Base-by-base conservation (phyloP, 1,140 invertebrate species). In the Aphelenchoides fujianensis region DNA sequence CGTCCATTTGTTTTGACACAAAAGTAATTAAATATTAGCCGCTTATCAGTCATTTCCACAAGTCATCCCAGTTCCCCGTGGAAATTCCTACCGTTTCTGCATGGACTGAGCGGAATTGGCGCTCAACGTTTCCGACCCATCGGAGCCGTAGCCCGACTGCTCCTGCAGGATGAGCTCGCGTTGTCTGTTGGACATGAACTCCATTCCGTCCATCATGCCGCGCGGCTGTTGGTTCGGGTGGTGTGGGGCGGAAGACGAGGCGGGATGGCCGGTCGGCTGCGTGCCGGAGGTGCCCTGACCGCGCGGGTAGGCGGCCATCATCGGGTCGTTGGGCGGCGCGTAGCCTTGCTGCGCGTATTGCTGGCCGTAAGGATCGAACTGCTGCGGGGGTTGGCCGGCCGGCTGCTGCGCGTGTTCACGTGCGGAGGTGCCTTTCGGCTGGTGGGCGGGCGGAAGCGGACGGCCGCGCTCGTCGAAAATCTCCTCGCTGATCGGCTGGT, bases 101-200 rank as follows among this genome's bases (percentile, higher is more conserved):
- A 79, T 79, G 19, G 70, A 74, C 36, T 84, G 79, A 28, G 79
- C 79, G 23, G 73, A 75, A 66, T 83, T 83, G 0, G 76, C 75
- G 73, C 78, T 82, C 41, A 83, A 37, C 19, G 81, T 83, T 66
- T 84, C 81, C 32, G 71, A 75, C 48, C 80, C 81, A 62, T 83
- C 81, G 55, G 75, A 79, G 63, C 84, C 83, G 70, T 83, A 84
- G 41, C 75, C 81, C 36, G 71, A 36, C 37, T 79, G 74, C 59
- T 75, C 74, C 36, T 77, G 74, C 67, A 78, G 27, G 12, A 77
- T 48, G 35, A 73, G 53, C 57, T 79, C 55, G 7, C 55, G 55
- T 59, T 59, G 55, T 59, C 55, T 5, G 23, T 59, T 59, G 5
- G 5, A 7, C 55, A 59, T 59, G 19, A 59, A 59, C 19, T 66